Evolutionary conservation across 1,140 invertebrate species (phyloP), one percentile per base, ranked within the genome.

Genomic region (Acromyrmex echinatior): DNA sequence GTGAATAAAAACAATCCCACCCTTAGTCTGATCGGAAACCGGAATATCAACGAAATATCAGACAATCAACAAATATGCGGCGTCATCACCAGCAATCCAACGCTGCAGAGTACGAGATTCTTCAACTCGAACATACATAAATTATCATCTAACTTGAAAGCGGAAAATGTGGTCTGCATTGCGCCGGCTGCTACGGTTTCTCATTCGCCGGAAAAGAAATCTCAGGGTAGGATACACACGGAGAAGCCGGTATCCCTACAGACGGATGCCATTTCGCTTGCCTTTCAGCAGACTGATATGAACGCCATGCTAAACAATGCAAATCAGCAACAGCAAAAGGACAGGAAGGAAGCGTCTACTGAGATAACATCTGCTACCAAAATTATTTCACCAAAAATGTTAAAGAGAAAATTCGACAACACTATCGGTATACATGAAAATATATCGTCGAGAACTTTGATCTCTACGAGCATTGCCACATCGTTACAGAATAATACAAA

Each of bases 31-130:
- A 92, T 95, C 16, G 94, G 94, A 12, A 25, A 70, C 0, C 86
- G 94, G 7, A 94, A 92, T 53, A 49, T 93, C n/a, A 91, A 76
- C 78, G 92, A 93, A 9, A 80, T 94, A 9, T 66, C 90, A 2
- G 94, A 94, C 45, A 92, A 12, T 53, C 95, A 95, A 51, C 94
- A 95, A 39, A 93, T 95, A 63, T 95, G 95, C 78, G 94, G 95
- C 0, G 95, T 95, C 0, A 95, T 95, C 58, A 94, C 95, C 0
- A 95, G 94, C 73, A 95, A 94, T 88, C 94, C 94, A 0, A 94
- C 91, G 3, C 77, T 95, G 12, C 94, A 95, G 45, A 82, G 92
- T 1, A 90, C 95, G 49, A 91, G 95, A 63, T 74, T 95, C n/a
- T 95, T 94, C 73, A 95, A 95, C 70, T 94, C 95, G 3, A 91